Base-by-base conservation (phyloP, 2,797 vertebrate species). In the Percopsis omiscomaycus region DNA sequence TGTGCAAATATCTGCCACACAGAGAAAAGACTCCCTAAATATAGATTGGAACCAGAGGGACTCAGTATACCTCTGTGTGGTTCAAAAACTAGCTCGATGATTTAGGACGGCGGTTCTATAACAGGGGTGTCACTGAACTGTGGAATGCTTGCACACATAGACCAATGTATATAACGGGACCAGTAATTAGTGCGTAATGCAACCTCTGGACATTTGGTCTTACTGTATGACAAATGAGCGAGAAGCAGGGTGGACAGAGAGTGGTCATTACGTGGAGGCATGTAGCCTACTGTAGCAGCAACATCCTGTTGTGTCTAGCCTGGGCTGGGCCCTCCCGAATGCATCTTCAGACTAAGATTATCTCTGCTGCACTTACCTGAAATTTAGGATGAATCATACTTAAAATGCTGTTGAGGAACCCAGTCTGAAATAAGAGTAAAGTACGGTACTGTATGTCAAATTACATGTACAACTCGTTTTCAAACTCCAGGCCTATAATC, bases 221-320 rank as follows among this genome's bases (percentile, higher is more conserved):
- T 79, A 68, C 61, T 37, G 45, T 56, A 70, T 86, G 84, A 84
- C 77, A 69, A 79, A 87, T 82, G 75, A 80, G 80, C 64, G 22
- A 61, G 73, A 69, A 59, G 14, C 76, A 74, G 78, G 74, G 69
- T 66, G 50, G 50, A 65, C 66, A 73, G 53, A 82, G 68, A 81
- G 68, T 76, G 66, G 64, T 85, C 77, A 85, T 90, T 81, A 78
- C 59, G 77, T 45, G n/a, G 54, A 73, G 77, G 62, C 63, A 16
- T 71, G 48, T 64, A 32, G 30, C 30, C 30, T 32, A 28, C 74
- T 65, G 66, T 56, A 59, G 71, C 14, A 16, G 30, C 16, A 28
- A 28, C 15, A 53, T 71, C 59, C 71, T 63, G 60, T 74, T 76
- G 64, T 5, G 49, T 60, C 72, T 76, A n/a, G 0, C 44, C 55